Evolutionary conservation across 2,113 vertebrate species (phyloP), one percentile per base, ranked within the genome.

Genomic region (Sturnus vulgaris): DNA sequence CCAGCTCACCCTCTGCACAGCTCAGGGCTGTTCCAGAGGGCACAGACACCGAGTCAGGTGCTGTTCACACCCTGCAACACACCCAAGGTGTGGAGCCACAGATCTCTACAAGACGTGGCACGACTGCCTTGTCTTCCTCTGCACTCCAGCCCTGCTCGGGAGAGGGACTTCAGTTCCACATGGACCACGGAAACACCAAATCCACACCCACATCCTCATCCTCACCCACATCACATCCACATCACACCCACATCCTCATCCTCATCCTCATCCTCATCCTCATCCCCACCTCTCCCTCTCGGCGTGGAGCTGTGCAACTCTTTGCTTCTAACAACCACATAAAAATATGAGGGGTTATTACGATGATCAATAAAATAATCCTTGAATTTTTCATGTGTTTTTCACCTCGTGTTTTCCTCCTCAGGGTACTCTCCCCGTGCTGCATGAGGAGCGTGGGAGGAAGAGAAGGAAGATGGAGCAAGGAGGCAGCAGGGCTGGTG

Each of bases 301-400:
- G 6, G 70, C 56, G 50, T 47, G 27, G 68, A 93, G 93, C 72
- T 44, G 61, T 69, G 80, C 91, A 73, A 56, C 72, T 44, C 28
- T 87, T 92, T 47, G 70, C 76, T 64, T 64, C 91, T 25, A 87
- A 77, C n/a, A 72, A 82, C 65, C 84, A 59, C 4, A 19, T 37
- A 80, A 95, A 93, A 46, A 75, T 12, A 39, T 8, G 40, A 57
- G 46, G 31, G 30, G 37, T 89, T 86, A 15, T 52, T 69, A 20
- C 30, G 31, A 64, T 85, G 70, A 64, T 87, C 75, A 85, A 85
- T 21, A 60, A 92, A 95, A 82, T 65, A 89, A 82, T 39, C 68
- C 77, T 64, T 90, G 93, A 50, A 88, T 95, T 92, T 96, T 97
- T 96, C 68, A 92, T 79, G 90, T 49, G 55, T 40, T 89, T 94